A percentile compares a stretch with the other conserved stretches of the same genome.
phyloP scores from a whole-genome alignment of 2,113 vertebrate genomes.

The Ardeotis arabs region DNA sequence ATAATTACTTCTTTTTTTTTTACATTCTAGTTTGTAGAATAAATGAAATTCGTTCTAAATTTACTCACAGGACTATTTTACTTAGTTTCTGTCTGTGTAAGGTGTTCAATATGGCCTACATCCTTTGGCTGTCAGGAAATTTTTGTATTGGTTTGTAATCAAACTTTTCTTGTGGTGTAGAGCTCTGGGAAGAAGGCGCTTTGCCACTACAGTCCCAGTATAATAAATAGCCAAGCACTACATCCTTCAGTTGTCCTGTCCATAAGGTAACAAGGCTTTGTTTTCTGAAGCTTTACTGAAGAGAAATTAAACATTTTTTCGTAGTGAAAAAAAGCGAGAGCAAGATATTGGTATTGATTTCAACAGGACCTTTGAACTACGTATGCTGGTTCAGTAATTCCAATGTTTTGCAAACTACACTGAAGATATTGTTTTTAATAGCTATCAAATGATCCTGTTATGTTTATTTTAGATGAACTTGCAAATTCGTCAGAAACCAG shows the following conservation, averaged over 20 bases:
- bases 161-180: background rate
- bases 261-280: background rate
- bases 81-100: background rate
- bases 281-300: background rate
- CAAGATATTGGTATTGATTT: background rate
- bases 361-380: background rate
- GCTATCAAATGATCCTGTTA: background rate
- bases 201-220: background rate
- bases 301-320: background rate
- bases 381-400: background rate
- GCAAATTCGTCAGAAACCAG: conserved; percentile 90
- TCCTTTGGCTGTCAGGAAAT: background rate
- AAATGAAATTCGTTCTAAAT: background rate
- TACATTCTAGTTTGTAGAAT: background rate
- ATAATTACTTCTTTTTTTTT: background rate
- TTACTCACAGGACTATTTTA: background rate
- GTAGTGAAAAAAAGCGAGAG: background rate
- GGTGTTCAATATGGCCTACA: background rate
- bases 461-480: conserved; percentile 82
- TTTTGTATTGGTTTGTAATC: background rate
- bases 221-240: background rate
- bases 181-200: background rate
- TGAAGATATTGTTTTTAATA: background rate
- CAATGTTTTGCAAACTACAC: background rate
- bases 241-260: background rate